Percentiles rank a stretch among this genome's conserved stretches.
Conservation (phyloP, 2,797 vertebrate species). For the Acanthornis magna region DNA sequence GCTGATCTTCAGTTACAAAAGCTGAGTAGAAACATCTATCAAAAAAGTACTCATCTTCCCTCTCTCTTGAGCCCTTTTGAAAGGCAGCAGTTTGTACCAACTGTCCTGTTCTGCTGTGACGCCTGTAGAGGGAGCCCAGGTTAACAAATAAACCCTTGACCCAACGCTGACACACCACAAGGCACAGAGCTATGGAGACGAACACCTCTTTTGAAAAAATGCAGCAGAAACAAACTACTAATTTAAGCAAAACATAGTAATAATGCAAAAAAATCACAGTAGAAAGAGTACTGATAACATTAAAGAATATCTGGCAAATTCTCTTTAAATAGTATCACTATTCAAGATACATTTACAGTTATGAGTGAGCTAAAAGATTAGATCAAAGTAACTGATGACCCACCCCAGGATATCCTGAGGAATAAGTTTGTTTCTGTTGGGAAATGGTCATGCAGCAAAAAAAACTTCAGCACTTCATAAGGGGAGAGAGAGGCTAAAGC, state of each 20-base stretch:
- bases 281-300: background rate
- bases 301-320: background rate
- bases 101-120: background rate
- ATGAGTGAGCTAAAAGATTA: background rate
- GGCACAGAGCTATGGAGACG: background rate
- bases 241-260: background rate
- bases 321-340: background rate
- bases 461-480: background rate
- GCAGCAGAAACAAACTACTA: background rate
- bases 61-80: background rate
- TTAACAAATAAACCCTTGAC: background rate
- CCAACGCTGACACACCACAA: background rate
- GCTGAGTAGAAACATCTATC: background rate
- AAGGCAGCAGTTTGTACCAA: background rate
- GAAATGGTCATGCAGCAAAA: background rate
- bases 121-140: constrained; percentile 54
- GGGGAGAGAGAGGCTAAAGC: background rate
- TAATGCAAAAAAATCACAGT: background rate
- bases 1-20: background rate
- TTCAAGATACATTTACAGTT: background rate
- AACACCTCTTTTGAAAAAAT: background rate
- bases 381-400: background rate
- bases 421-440: background rate
- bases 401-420: background rate
- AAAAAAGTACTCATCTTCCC: background rate